Evolutionary conservation across 2,113 vertebrate genomes (phyloP), one percentile per base, ranked within the genome.

Genomic region (Neodontobutis hainanensis): DNA sequence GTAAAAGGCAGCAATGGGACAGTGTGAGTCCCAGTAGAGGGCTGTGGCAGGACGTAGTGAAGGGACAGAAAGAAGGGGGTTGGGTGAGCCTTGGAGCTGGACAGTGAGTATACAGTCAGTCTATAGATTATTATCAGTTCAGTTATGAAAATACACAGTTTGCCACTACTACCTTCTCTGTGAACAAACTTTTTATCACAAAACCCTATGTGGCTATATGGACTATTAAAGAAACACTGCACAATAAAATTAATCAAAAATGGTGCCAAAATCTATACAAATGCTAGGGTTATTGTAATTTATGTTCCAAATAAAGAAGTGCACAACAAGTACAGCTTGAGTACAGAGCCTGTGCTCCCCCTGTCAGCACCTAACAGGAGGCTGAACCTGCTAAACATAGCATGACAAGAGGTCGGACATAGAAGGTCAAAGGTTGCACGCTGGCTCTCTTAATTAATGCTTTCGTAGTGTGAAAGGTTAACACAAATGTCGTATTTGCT

Each of bases 371-470:
- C 56, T 65, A 69, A 83, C 60, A 76, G 46, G 68, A 70, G 0
- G 5, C 15, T 2, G 2, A 51, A 47, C 63, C 34, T 43, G 70
- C 11, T 45, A 32, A 65, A 38, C 32, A 34, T 6, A 34, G n/a
- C 19, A 12, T 56, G 40, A 66, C 48, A 49, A 19, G 9, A 34
- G 40, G 14, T 66, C 8, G 32, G 46, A 43, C 34, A 56, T 1
- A 4, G 40, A 47, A 46, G 66, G 64, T 80, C 70, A 82, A 77
- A 68, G 70, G 47, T 80, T 61, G 69, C 45, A 40, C 1, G 5
- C 55, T 57, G 61, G 5, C 27, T 70, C 3, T 3, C 36, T 61
- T 83, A 79, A 83, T 86, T 50, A 81, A 68, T 16, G 63, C 32
- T 56, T 64, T 44, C 35, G 40, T 38, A 51, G 12, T 40, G 61